A percentile compares a stretch with the other conserved stretches of the same genome.
Conservation (phyloP, 2,113 vertebrate genomes). For the Pogonocichla stellata region DNA sequence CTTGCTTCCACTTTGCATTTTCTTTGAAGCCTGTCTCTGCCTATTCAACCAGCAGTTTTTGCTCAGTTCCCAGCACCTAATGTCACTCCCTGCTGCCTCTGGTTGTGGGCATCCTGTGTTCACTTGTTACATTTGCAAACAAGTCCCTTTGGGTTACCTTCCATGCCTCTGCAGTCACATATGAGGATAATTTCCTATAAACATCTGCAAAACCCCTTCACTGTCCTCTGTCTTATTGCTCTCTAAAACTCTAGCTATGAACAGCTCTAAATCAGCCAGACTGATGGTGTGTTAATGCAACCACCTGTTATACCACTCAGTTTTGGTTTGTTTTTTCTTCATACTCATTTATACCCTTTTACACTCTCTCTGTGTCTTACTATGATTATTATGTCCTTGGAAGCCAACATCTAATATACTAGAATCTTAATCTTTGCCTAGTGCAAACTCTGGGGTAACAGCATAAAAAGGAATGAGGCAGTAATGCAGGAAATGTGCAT, state of each 20-base stretch:
- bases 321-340: background rate
- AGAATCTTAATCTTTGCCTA: background rate
- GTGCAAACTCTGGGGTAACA: background rate
- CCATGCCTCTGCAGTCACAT: background rate
- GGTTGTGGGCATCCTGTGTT: background rate
- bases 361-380: background rate
- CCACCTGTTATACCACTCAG: slow-evolving; percentile 42
- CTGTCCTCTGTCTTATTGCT: background rate
- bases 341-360: background rate
- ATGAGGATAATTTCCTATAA: background rate
- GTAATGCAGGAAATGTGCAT: slow-evolving; percentile 40
- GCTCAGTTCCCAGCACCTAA: background rate
- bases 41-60: background rate
- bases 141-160: background rate
- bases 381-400: background rate
- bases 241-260: background rate
- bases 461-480: background rate
- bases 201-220: background rate
- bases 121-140: background rate
- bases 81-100: background rate
- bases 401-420: background rate
- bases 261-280: background rate
- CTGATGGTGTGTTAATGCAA: slow-evolving; percentile 24
- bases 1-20: background rate
- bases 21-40: background rate